Conservation (phyloP, 2,888 invertebrate species). For the Oligia fasciuncula region DNA sequence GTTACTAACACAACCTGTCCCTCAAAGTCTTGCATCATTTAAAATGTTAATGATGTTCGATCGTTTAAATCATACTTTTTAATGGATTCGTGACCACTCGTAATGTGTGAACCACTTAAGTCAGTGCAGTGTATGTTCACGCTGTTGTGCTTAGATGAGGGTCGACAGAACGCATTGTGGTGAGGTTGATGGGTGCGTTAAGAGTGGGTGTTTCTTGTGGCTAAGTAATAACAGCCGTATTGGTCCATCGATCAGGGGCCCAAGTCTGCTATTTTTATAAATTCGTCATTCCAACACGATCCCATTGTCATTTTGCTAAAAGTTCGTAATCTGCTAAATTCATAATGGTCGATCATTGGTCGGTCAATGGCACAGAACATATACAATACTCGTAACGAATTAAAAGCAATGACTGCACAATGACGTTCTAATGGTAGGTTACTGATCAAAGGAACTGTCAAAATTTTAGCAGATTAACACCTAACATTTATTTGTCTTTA, state of each 20-base stretch:
- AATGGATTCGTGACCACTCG: constrained; percentile 52
- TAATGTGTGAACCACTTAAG: constrained; percentile 57
- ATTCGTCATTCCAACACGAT: too few relatives aligned
- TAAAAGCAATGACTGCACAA: too few relatives aligned
- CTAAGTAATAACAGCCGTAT: neutral
- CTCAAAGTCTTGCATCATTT: constrained; percentile 8
- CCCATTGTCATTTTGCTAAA: too few relatives aligned
- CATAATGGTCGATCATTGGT: too few relatives aligned
- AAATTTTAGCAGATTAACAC: too few relatives aligned
- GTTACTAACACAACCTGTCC: neutral
- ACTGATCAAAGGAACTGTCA: too few relatives aligned
- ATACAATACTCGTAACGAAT: too few relatives aligned
- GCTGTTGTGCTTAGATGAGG: constrained; percentile 19
- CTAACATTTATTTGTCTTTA: too few relatives aligned
- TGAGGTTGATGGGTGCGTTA: neutral
- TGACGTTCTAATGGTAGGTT: too few relatives aligned
- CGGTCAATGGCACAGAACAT: too few relatives aligned
- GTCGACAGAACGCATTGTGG: neutral
- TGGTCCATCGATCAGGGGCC: neutral
- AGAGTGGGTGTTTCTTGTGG: neutral
- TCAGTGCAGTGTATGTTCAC: constrained; percentile 13
- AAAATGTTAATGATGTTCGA: constrained; percentile 35
- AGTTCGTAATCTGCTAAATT: too few relatives aligned
- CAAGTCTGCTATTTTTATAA: too few relatives aligned
- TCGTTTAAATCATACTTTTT: constrained; percentile 53